These are phyloP conservation scores for Aurelia sp. DNA, from an alignment of 30 jellyfish, hydroid and myxozoan species.

Conservation along the genomic window DNA sequence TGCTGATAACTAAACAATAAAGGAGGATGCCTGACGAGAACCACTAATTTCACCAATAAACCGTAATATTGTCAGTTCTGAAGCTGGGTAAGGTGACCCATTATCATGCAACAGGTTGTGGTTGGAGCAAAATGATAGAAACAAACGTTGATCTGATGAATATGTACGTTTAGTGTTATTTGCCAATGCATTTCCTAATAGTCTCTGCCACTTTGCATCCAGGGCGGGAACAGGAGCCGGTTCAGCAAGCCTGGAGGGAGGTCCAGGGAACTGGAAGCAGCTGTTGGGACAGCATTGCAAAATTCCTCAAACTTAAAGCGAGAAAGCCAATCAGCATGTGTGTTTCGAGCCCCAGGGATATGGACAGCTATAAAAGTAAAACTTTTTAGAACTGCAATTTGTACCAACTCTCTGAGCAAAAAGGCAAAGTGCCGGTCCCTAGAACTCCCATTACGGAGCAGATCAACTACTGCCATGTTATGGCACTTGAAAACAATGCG, in stretches of 20 bases:
- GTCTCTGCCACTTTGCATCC: conserved; percentile 30
- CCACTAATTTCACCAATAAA: background rate
- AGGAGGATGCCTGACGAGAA: background rate
- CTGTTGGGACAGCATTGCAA: no score
- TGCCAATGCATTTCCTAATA: background rate
- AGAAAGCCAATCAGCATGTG: conserved; percentile 4
- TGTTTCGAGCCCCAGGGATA: background rate
- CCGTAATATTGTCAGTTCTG: conserved; percentile 27
- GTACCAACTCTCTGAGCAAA: background rate
- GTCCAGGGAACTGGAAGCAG: background rate
- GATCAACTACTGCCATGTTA: background rate
- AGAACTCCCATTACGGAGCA: background rate
- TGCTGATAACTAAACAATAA: conserved; percentile 3
- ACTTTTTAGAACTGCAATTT: background rate
- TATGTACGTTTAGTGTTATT: background rate
- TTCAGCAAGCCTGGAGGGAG: background rate
- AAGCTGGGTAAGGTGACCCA: conserved; percentile 13
- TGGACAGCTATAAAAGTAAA: background rate
- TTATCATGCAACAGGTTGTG: background rate
- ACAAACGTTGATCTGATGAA: conserved; percentile 11
- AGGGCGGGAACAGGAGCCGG: conserved; percentile 24
- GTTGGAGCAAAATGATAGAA: background rate
- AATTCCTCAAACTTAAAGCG: conserved; percentile 19
- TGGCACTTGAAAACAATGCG: background rate
- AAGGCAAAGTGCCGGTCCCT: background rate